A percentile compares a stretch with the other conserved stretches of the same genome.
phyloP scores from a whole-genome alignment of 2,113 vertebrate species.

The Alexandromys fortis region DNA sequence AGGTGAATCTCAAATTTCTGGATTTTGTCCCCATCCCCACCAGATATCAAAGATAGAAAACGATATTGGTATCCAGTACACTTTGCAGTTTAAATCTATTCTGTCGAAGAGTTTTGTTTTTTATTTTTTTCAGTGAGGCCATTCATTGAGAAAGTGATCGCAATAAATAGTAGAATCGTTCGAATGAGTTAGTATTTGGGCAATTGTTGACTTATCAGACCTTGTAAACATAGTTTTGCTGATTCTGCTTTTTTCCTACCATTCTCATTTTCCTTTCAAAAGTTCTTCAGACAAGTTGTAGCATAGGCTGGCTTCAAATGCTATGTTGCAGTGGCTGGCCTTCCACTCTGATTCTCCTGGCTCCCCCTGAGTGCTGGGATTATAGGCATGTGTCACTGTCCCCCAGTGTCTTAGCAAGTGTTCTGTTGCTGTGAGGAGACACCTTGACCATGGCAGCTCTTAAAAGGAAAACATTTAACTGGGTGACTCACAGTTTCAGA shows the following conservation, averaged over 20 bases:
- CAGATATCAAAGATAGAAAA: constrained; percentile 22
- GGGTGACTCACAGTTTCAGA: neutral
- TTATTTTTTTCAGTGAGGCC: constrained; percentile 32
- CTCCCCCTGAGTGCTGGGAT: neutral
- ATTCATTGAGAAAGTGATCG: constrained; percentile 40
- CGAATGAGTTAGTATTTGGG: neutral
- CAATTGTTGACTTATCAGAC: constrained; percentile 35
- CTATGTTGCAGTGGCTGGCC: neutral
- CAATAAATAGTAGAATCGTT: constrained; percentile 37
- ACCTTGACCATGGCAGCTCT: neutral
- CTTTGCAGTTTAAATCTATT: constrained; percentile 33
- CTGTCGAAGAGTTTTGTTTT: constrained; percentile 32
- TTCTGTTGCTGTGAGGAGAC: neutral
- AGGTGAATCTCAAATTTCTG: neutral
- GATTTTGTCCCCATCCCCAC: neutral
- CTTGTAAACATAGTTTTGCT: constrained; percentile 24
- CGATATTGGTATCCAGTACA: neutral
- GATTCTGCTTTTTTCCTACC: neutral
- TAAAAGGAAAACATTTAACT: neutral
- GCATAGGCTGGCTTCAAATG: neutral
- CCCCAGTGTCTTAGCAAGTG: neutral
- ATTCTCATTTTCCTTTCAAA: neutral
- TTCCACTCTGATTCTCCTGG: neutral
- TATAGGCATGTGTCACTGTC: neutral
- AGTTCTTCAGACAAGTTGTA: neutral